Evolutionary conservation across 2,113 vertebrate species (phyloP).

Genomic region (Chauna torquata): DNA sequence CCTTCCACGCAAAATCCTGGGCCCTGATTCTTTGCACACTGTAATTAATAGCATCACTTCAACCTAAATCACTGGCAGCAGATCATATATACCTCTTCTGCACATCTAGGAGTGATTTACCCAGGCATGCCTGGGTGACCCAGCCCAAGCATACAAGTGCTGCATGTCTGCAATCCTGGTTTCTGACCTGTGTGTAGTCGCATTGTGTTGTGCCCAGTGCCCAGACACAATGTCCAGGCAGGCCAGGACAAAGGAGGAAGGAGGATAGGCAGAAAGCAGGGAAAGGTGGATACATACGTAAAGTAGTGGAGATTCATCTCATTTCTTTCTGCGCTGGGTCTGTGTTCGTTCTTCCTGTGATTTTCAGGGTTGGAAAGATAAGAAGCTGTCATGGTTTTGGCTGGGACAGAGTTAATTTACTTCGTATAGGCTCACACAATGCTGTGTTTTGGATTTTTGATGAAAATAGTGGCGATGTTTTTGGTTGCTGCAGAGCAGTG

Average conservation of each 20-base stretch:
- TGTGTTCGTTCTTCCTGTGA: background rate
- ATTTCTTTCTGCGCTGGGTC: background rate
- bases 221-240: accelerated
- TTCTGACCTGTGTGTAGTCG: accelerated
- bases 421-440: no score
- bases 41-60: background rate
- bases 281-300: background rate
- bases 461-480: no score
- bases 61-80: background rate
- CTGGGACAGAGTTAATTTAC: no score
- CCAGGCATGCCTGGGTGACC: background rate
- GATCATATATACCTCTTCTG: background rate
- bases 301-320: background rate
- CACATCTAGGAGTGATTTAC: background rate
- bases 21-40: background rate
- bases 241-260: background rate
- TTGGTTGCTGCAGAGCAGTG: no score
- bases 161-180: background rate
- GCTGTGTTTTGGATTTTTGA: no score
- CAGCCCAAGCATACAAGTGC: background rate
- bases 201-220: no score
- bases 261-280: background rate
- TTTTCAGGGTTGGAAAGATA: background rate
- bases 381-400: no score
- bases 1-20: accelerated